These are phyloP conservation scores for Gobius niger DNA, from an alignment of 2,113 vertebrate species.

Conservation along the genomic window DNA sequence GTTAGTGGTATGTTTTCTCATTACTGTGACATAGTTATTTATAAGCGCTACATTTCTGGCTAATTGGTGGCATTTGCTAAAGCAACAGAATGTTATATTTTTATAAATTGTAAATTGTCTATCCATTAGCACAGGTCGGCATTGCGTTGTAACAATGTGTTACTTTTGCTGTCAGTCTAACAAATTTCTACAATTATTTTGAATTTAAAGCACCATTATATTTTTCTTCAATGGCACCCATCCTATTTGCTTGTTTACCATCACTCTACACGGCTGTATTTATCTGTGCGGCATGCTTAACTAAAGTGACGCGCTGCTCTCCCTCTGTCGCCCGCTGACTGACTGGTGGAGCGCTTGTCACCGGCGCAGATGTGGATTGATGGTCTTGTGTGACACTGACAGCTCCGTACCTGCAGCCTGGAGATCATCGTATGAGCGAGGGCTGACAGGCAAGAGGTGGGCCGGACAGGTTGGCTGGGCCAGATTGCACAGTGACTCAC, in stretches of 20 bases:
- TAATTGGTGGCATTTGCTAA: conserved; percentile 1
- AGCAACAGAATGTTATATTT: background rate
- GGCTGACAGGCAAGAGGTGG: conserved; percentile 49
- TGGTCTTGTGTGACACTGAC: conserved; percentile 65
- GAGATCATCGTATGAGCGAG: conserved; percentile 51
- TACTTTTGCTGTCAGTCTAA: background rate
- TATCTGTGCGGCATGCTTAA: conserved; percentile 44
- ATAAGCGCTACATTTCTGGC: background rate
- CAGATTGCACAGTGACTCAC: conserved; percentile 57
- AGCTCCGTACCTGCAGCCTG: conserved; percentile 50
- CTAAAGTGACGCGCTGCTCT: conserved; percentile 50
- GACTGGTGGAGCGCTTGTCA: conserved; percentile 55
- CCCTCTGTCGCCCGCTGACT: conserved; percentile 43
- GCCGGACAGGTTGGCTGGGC: conserved; percentile 55
- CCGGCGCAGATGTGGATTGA: conserved; percentile 63
- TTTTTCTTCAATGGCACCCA: too few species aligned
- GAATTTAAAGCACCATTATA: background rate
- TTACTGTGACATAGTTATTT: too few species aligned
- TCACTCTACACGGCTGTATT: conserved; percentile 25
- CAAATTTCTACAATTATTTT: background rate
- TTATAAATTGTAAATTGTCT: background rate
- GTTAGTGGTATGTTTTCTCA: too few species aligned
- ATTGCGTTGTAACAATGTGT: background rate
- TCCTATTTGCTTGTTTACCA: conserved; percentile 7
- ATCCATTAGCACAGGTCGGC: background rate